Percentiles rank a stretch among this genome's conserved stretches.
Conservation (phyloP, 2,888 invertebrate genomes). For the Cataglyphis albicans region DNA sequence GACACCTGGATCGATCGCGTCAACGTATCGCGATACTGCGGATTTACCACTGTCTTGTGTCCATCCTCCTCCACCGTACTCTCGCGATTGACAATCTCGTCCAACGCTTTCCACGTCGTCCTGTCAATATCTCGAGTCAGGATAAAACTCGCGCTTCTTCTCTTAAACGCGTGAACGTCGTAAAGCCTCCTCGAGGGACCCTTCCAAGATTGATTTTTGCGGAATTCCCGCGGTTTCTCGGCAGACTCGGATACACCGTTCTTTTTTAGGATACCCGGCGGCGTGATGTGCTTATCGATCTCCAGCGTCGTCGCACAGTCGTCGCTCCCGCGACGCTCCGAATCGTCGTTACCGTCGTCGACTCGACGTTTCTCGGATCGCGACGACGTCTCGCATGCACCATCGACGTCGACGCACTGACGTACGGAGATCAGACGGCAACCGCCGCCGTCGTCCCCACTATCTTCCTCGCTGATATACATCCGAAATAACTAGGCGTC, state of each 20-base stretch:
- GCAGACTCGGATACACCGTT: slow-evolving; percentile 13
- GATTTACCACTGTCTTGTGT: slow-evolving; percentile 66
- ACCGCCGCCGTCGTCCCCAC: slow-evolving; percentile 82
- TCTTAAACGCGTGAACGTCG: slow-evolving; percentile 15
- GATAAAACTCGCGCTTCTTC: slow-evolving; percentile 29
- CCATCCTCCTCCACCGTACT: slow-evolving; percentile 56
- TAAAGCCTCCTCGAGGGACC: slow-evolving; percentile 26
- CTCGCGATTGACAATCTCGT: neutral
- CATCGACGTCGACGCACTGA: slow-evolving; percentile 77
- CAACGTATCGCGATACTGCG: slow-evolving; percentile 65
- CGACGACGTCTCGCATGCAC: slow-evolving; percentile 60
- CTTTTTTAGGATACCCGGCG: slow-evolving; percentile 49
- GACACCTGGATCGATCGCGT: slow-evolving; percentile 55
- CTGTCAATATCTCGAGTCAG: neutral
- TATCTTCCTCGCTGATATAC: slow-evolving; percentile 82
- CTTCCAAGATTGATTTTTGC: slow-evolving; percentile 58
- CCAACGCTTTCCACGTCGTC: neutral
- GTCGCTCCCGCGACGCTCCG: slow-evolving; percentile 45
- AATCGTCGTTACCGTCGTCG: slow-evolving; percentile 51
- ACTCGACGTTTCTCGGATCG: slow-evolving; percentile 42
- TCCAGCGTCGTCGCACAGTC: slow-evolving; percentile 56
- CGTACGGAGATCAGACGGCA: slow-evolving; percentile 84
- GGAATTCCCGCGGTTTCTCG: slow-evolving; percentile 51
- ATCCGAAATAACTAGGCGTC: slow-evolving; percentile 78
- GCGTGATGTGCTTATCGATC: slow-evolving; percentile 58